A percentile compares a stretch with the other conserved stretches of the same genome.
Evolutionary conservation across 2,888 invertebrate genomes (phyloP).

Genomic region (Microplitis deprimator): DNA sequence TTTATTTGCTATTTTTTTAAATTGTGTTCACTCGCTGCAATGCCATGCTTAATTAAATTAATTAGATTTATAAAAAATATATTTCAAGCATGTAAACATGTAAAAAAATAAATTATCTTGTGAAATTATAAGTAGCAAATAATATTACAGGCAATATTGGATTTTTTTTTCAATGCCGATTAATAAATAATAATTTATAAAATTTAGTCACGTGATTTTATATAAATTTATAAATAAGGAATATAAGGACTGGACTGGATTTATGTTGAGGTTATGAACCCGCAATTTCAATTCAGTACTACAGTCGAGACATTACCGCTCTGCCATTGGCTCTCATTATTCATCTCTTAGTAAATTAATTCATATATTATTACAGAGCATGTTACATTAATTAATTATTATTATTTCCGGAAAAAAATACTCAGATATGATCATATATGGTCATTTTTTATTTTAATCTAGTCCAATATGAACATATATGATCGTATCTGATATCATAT

Average conservation of each 20-base stretch:
- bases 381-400: neutral
- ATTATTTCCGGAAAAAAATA: neutral
- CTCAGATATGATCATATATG: no score
- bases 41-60: conserved; percentile 64
- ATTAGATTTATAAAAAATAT: conserved; percentile 17
- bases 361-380: conserved; percentile 13
- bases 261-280: conserved; percentile 49
- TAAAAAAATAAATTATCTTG: conserved; percentile 17
- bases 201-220: no score
- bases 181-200: no score
- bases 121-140: no score
- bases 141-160: no score
- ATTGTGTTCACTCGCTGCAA: conserved; percentile 56
- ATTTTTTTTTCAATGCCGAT: conserved; percentile 12
- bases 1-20: neutral
- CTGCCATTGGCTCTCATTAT: conserved; percentile 72
- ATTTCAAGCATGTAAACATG: conserved; percentile 11
- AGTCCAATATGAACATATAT: no score
- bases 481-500: no score
- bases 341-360: conserved; percentile 62
- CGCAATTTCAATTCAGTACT: conserved; percentile 56
- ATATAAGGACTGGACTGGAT: conserved; percentile 40
- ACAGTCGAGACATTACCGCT: conserved; percentile 70
- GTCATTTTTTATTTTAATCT: no score
- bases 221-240: conserved; percentile 8